phyloP scores from a whole-genome alignment of 2,113 vertebrate genomes.

The Colistium nudipinnis region DNA sequence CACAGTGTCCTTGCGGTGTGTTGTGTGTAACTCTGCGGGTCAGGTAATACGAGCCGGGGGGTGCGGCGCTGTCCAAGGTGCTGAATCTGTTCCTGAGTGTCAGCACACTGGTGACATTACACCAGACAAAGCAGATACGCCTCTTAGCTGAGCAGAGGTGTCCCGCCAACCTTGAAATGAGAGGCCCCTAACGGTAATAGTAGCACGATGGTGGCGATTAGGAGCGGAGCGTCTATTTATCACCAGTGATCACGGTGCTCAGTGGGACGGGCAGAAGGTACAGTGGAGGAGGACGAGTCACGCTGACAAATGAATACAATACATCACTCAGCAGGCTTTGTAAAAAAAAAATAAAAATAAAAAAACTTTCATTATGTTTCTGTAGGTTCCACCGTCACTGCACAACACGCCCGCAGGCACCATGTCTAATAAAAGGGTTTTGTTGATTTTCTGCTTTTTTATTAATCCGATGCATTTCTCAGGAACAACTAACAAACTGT shows the following conservation, averaged over 20 bases:
- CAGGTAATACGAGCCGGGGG: neutral
- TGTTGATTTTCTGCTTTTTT: slow-evolving; percentile 3
- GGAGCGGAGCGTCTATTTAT: slow-evolving; percentile 60
- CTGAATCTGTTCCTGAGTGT: slow-evolving; percentile 21
- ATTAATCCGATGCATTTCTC: slow-evolving; percentile 27
- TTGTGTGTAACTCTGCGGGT: slow-evolving; percentile 2
- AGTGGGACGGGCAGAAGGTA: slow-evolving; percentile 38
- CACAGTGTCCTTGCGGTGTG: neutral
- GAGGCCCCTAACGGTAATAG: slow-evolving; percentile 61
- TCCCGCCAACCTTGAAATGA: slow-evolving; percentile 59
- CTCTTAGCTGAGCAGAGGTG: slow-evolving; percentile 40
- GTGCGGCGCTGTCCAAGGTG: neutral
- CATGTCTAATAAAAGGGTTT: neutral
- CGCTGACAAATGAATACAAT: slow-evolving; percentile 50
- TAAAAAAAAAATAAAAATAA: no score
- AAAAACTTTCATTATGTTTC: slow-evolving; percentile 2
- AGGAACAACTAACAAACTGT: slow-evolving; percentile 3
- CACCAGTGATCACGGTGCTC: slow-evolving; percentile 48
- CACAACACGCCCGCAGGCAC: neutral
- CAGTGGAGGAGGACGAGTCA: slow-evolving; percentile 28
- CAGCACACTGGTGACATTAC: slow-evolving; percentile 46
- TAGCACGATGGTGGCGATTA: slow-evolving; percentile 58
- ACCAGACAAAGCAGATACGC: slow-evolving; percentile 45
- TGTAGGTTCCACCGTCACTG: neutral
- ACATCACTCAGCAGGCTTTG: slow-evolving; percentile 24